These are phyloP conservation scores for Gymnothorax javanicus DNA, from an alignment of 2,797 vertebrate genomes.

Conservation along the genomic window DNA sequence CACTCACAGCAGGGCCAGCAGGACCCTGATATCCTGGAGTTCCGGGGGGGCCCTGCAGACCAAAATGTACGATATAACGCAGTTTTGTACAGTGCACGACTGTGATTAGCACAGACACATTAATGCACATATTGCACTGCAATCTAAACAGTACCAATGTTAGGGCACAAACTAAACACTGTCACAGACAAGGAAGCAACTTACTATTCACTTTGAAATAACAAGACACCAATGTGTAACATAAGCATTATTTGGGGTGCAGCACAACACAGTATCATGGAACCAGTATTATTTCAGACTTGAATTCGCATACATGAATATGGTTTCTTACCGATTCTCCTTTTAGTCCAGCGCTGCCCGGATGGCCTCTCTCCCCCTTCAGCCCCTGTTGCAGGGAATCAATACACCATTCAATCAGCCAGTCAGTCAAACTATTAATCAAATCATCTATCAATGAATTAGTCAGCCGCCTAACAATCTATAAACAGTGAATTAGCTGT, in stretches of 20 bases:
- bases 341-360: conserved; percentile 79
- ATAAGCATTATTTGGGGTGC: background rate
- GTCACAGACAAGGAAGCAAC: background rate
- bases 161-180: background rate
- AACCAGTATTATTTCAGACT: background rate
- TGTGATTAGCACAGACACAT: background rate
- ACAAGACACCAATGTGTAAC: background rate
- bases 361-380: conserved; percentile 87
- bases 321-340: conserved; percentile 85
- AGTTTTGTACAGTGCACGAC: too few relatives aligned
- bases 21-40: conserved; percentile 81
- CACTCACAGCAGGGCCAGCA: conserved; percentile 78
- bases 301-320: background rate
- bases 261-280: background rate
- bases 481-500: conserved; percentile 34
- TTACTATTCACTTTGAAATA: background rate
- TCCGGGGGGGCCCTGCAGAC: conserved; percentile 85
- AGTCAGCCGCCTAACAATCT: background rate
- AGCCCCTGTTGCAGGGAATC: conserved; percentile 74
- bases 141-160: background rate
- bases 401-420: background rate
- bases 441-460: conserved; percentile 34
- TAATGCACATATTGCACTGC: background rate
- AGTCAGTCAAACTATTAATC: background rate
- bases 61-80: too few relatives aligned